phyloP scores from a whole-genome alignment of 2,888 invertebrate genomes.

The Rhagonycha lutea region DNA sequence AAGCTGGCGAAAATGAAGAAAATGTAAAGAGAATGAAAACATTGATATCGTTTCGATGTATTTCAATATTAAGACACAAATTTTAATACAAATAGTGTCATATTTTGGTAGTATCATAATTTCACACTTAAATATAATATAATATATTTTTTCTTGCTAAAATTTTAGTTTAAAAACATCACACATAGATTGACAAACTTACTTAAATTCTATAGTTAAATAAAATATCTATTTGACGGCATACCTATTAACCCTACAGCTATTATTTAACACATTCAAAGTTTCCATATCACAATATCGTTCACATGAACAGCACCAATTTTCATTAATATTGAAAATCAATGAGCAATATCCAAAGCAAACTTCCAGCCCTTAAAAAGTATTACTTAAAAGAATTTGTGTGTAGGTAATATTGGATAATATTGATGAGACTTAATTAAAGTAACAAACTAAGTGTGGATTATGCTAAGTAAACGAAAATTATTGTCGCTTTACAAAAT shows the following conservation, averaged over 20 bases:
- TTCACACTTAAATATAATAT: constrained; percentile 17
- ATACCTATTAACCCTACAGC: constrained; percentile 18
- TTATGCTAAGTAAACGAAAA: constrained; percentile 11
- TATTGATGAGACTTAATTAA: neutral
- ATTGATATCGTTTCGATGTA: constrained; percentile 9
- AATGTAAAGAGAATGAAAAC: neutral
- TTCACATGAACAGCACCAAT: constrained; percentile 34
- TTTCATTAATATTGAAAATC: constrained; percentile 27
- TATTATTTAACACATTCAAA: constrained; percentile 36
- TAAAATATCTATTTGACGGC: constrained; percentile 24
- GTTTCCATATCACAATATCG: constrained; percentile 45
- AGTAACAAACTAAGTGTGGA: constrained; percentile 1
- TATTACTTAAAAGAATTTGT: constrained; percentile 5
- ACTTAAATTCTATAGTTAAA: constrained; percentile 36
- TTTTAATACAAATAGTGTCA: constrained; percentile 26
- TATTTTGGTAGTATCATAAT: constrained; percentile 20
- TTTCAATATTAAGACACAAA: constrained; percentile 22
- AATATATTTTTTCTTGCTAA: constrained; percentile 12
- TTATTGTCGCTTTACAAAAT: constrained; percentile 28
- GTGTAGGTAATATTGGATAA: neutral
- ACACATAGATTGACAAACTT: constrained; percentile 45
- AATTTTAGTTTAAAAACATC: constrained; percentile 40
- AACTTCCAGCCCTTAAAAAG: constrained; percentile 14
- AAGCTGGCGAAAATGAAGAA: no score
- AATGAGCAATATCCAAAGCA: constrained; percentile 26